Percentiles rank a stretch among this genome's conserved stretches.
Conservation (phyloP, 2,888 invertebrate species). For the Euclidia mi region DNA sequence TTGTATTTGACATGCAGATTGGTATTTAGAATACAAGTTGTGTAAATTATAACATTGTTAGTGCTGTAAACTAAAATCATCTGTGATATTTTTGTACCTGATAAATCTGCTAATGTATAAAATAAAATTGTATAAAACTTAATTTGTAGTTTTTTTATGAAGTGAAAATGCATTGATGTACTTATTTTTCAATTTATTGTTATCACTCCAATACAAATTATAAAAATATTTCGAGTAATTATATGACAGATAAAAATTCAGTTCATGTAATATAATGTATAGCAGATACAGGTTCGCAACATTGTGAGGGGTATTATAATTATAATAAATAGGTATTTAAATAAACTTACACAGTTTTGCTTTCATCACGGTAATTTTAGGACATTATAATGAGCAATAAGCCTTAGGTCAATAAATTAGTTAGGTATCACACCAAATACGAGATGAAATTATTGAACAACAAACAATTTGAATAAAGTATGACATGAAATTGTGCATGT, state of each 20-base stretch:
- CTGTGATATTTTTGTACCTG: conserved; percentile 69
- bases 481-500: too few species aligned
- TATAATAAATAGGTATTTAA: too few species aligned
- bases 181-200: conserved; percentile 67
- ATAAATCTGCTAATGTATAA: conserved; percentile 51
- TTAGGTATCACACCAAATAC: too few species aligned
- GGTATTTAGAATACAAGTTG: conserved; percentile 56
- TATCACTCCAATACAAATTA: conserved; percentile 61
- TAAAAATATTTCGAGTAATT: conserved; percentile 41
- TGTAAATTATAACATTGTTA: conserved; percentile 40
- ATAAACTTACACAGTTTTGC: too few species aligned
- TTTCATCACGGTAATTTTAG: too few species aligned
- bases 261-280: neutral
- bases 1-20: conserved; percentile 66
- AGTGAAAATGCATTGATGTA: conserved; percentile 72
- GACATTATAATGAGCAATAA: too few species aligned
- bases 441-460: too few species aligned
- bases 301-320: too few species aligned
- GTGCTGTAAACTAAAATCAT: conserved; percentile 28
- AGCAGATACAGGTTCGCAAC: too few species aligned
- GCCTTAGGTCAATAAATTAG: too few species aligned
- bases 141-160: conserved; percentile 27
- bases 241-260: conserved; percentile 14
- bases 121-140: conserved; percentile 39
- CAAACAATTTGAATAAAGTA: too few species aligned